These are phyloP conservation scores for Nephrotoma guestfalica DNA, from an alignment of 2,888 invertebrate species.

Conservation along the genomic window DNA sequence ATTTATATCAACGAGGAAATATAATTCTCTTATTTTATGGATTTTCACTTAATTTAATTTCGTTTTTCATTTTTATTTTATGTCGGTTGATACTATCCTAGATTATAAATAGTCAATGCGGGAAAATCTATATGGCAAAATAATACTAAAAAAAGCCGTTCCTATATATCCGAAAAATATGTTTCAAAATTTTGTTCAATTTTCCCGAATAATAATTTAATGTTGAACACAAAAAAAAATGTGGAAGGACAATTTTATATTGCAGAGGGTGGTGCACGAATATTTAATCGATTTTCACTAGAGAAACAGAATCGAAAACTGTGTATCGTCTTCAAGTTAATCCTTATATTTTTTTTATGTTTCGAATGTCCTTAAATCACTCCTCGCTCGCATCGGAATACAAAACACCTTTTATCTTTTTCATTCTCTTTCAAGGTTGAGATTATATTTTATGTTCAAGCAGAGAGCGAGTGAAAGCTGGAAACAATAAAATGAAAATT, in stretches of 20 bases:
- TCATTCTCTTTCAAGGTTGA: background rate
- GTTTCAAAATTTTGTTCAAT: background rate
- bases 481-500: background rate
- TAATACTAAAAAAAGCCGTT: background rate
- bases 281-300: background rate
- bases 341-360: background rate
- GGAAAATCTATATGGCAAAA: background rate
- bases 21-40: background rate
- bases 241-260: background rate
- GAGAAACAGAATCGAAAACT: background rate
- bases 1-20: background rate
- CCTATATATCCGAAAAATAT: background rate
- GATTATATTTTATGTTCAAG: background rate
- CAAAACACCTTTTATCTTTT: background rate
- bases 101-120: background rate
- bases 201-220: background rate
- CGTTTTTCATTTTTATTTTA: background rate
- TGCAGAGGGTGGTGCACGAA: background rate
- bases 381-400: background rate
- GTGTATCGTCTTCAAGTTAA: background rate
- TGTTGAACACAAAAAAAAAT: background rate
- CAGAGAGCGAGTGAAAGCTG: background rate
- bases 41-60: background rate
- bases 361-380: background rate
- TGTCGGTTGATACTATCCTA: background rate